Evolutionary conservation across 2,888 invertebrate genomes (phyloP), one percentile per base, ranked within the genome.

Genomic region (Penaeus monodon): DNA sequence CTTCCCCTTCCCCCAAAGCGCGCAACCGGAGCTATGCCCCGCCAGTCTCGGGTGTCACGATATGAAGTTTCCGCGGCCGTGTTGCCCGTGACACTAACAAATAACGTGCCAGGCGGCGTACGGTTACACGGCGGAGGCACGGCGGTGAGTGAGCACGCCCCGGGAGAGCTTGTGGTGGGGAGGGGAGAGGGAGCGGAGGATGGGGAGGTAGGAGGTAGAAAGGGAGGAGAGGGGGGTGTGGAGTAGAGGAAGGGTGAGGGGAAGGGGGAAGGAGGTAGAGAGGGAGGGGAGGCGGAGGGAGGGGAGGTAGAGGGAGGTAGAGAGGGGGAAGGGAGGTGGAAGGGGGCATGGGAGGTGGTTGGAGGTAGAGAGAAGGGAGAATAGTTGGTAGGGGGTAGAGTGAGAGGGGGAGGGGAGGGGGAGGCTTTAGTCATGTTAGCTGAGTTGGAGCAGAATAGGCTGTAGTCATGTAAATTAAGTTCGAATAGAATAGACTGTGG

Each of bases 51-150:
- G 74, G 68, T 74, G 85, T 85, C 85, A 80, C 79, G 85, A 85
- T 85, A 85, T 85, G 85, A 85, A 68, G 79, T 85, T 85, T 80
- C 80, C 49, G 79, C 64, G 73, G 79, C 63, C 80, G 85, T 85
- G 85, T 80, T 70, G 73, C 17, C 63, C 73, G 70, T 85, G 85
- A 85, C 85, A 49, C 80, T 79, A 80, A 85, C 85, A 85, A 85
- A 85, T 85, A 80, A 73, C 65, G 64, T 65, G 77, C 44, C 65
- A 38, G 73, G 74, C 29, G 76, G 14, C 38, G 12, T 65, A n/a
- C 27, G 17, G 80, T 38, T 22, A 17, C 33, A 80, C 64, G 80
- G 14, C 29, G 57, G 29, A 20, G 33, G 8, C 17, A 38, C n/a
- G 33, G 27, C 17, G 29, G 68, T 68, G 68, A 68, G 68, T n/a